A percentile compares a stretch with the other conserved stretches of the same genome.
phyloP scores from a whole-genome alignment of 2,888 invertebrate genomes.

The Morpho deidamia region DNA sequence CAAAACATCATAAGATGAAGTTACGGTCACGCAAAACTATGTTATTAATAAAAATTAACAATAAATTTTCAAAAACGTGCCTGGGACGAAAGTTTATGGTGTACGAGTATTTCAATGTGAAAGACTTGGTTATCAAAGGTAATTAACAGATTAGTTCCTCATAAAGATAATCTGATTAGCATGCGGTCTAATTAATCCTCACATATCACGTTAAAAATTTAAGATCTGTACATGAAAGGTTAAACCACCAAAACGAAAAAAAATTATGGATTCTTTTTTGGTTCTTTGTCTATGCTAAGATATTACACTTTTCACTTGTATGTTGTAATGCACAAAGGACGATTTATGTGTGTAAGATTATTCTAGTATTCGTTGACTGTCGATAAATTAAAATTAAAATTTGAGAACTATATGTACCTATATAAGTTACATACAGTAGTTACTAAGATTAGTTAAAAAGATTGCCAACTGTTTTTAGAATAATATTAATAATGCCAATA shows the following conservation, averaged over 20 bases:
- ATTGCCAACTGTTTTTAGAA: too few species aligned
- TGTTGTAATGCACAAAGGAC: too few species aligned
- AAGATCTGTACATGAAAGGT: not conserved
- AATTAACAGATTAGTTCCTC: slow-evolving; percentile 51
- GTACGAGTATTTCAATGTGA: slow-evolving; percentile 22
- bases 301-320: too few species aligned
- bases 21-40: too few species aligned
- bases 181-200: slow-evolving; percentile 46
- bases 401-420: too few species aligned
- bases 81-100: slow-evolving; percentile 19
- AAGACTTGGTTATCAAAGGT: slow-evolving; percentile 33
- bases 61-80: not conserved
- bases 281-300: not conserved
- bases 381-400: too few species aligned
- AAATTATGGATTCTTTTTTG: not conserved
- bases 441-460: too few species aligned
- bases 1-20: too few species aligned
- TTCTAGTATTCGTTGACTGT: too few species aligned
- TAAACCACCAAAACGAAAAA: not conserved
- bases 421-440: too few species aligned
- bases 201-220: slow-evolving; percentile 29
- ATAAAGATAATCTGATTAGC: slow-evolving; percentile 45
- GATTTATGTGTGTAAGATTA: too few species aligned
- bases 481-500: too few species aligned
- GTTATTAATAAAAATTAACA: not conserved